These are phyloP conservation scores for Spinibarbus caldwelli DNA, from an alignment of 2,797 vertebrate genomes.

Conservation along the genomic window DNA sequence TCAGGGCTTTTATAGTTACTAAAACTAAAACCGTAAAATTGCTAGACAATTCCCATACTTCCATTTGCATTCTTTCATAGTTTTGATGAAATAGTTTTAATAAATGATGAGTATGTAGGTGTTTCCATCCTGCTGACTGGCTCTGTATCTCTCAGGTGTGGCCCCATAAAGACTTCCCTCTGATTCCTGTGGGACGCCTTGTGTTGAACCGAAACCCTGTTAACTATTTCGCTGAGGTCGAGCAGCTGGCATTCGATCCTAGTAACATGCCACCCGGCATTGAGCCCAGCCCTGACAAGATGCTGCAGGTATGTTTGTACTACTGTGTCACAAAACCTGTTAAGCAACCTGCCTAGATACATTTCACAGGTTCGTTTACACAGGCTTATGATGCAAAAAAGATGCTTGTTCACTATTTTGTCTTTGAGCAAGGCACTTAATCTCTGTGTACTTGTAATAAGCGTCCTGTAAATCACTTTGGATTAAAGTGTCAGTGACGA, in stretches of 20 bases:
- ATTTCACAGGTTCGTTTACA: neutral
- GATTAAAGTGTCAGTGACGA: constrained; percentile 8
- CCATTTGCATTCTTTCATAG: neutral
- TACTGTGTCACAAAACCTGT: neutral
- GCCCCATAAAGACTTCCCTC: constrained; percentile 89
- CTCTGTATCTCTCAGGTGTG: constrained; percentile 80
- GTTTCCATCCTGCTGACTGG: neutral
- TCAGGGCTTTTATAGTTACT: too few species aligned
- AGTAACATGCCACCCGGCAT: constrained; percentile 98
- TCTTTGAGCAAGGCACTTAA: neutral
- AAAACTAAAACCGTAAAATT: too few species aligned
- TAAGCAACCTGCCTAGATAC: neutral
- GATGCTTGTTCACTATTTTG: neutral
- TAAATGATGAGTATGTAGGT: neutral
- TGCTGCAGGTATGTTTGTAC: constrained; percentile 87
- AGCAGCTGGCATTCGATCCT: constrained; percentile 94
- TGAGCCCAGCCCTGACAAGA: constrained; percentile 96
- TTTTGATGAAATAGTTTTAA: neutral
- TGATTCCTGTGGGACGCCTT: constrained; percentile 94
- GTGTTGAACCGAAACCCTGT: constrained; percentile 92
- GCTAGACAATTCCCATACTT: neutral
- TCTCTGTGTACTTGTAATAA: neutral
- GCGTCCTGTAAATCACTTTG: constrained; percentile 7
- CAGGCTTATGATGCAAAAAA: neutral
- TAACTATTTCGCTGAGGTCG: constrained; percentile 96